Percentiles rank a stretch among this genome's conserved stretches.
phyloP scores from a whole-genome alignment of 2,797 vertebrate genomes.

The Anomalospiza imberbis region DNA sequence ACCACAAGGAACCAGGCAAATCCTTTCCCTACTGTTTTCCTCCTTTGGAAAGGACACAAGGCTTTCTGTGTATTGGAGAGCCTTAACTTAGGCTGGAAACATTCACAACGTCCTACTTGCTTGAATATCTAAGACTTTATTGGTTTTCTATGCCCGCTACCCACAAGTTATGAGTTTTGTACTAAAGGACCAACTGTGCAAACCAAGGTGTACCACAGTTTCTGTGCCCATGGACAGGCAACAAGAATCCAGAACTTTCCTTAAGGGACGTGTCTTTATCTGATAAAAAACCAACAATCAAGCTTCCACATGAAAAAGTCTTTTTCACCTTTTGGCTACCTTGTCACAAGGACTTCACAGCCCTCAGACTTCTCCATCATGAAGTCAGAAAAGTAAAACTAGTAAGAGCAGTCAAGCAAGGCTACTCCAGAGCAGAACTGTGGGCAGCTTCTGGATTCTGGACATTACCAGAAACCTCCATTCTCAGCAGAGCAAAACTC shows the following conservation, averaged over 20 bases:
- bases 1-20: neutral
- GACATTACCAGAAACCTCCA: neutral
- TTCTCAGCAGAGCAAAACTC: neutral
- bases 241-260: neutral
- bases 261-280: neutral
- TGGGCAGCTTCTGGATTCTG: neutral
- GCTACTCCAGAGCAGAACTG: neutral
- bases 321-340: neutral
- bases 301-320: neutral
- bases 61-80: neutral
- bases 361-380: neutral
- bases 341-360: neutral
- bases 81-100: neutral
- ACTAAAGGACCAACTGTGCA: neutral
- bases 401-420: neutral
- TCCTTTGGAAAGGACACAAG: neutral
- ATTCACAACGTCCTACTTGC: neutral
- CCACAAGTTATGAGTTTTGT: neutral
- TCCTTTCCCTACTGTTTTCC: neutral
- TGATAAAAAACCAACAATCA: neutral
- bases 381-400: neutral
- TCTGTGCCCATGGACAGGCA: neutral
- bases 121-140: neutral
- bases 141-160: neutral
- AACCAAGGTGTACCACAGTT: neutral